These are phyloP conservation scores for Agrotis segetum DNA, from an alignment of 2,888 invertebrate genomes.

Conservation along the genomic window DNA sequence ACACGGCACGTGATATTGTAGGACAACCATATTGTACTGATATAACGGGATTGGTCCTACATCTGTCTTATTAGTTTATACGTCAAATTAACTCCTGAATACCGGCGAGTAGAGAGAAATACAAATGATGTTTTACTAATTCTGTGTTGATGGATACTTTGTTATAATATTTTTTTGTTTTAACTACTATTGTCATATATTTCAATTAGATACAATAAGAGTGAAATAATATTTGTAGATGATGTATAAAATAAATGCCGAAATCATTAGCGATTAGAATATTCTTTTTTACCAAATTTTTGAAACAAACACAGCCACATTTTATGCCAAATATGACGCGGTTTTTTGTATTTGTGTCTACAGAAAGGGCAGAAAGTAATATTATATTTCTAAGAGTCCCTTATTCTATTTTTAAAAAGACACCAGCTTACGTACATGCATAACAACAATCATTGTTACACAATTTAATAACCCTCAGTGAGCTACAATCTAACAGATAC, in stretches of 20 bases:
- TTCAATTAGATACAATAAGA: too few relatives aligned
- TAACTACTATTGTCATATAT: not conserved
- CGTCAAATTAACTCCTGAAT: slow-evolving; percentile 40
- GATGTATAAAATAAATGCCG: too few relatives aligned
- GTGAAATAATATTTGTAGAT: too few relatives aligned
- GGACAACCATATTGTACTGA: slow-evolving; percentile 48
- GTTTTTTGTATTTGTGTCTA: not conserved
- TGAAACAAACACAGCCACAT: too few relatives aligned
- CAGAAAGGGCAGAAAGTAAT: not conserved
- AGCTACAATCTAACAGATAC: not conserved
- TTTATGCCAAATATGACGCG: too few relatives aligned
- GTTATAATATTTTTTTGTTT: not conserved
- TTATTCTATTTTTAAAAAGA: too few relatives aligned
- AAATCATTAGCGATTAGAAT: too few relatives aligned
- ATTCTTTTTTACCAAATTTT: too few relatives aligned
- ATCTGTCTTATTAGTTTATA: slow-evolving; percentile 41
- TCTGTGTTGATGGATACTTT: slow-evolving; percentile 9
- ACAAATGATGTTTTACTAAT: slow-evolving; percentile 6
- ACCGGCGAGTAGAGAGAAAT: slow-evolving; percentile 25
- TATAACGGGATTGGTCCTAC: slow-evolving; percentile 46
- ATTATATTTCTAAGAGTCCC: not conserved
- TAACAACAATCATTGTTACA: not conserved
- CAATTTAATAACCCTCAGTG: too few relatives aligned
- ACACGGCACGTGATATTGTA: slow-evolving; percentile 52
- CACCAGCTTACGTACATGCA: not conserved